These are phyloP conservation scores for Onychomys leucogaster DNA, from an alignment of 2,797 vertebrate genomes.

Conservation along the genomic window DNA sequence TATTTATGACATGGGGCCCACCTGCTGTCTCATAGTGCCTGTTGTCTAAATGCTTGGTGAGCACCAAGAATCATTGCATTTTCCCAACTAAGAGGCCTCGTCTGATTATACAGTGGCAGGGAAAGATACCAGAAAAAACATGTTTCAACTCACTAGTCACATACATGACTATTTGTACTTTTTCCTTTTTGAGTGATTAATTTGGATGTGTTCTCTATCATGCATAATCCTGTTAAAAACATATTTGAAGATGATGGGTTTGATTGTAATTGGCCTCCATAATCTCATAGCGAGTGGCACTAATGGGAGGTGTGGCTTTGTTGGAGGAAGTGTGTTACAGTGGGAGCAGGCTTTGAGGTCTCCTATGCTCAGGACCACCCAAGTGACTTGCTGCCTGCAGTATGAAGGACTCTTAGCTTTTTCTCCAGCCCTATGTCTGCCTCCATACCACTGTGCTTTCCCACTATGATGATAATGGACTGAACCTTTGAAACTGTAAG, in stretches of 20 bases:
- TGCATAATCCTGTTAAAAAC: neutral
- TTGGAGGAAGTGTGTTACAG: neutral
- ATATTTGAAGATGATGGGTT: conserved; percentile 19
- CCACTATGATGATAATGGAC: neutral
- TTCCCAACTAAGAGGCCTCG: neutral
- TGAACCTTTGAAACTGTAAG: neutral
- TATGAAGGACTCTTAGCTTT: neutral
- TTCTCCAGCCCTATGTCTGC: neutral
- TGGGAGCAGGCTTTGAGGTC: neutral
- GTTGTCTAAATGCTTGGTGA: conserved; percentile 22
- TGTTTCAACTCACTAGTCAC: neutral
- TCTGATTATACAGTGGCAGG: neutral
- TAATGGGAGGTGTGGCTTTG: neutral
- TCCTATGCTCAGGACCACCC: neutral
- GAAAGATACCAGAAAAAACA: neutral
- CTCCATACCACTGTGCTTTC: neutral
- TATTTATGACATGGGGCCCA: neutral
- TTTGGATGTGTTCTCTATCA: neutral
- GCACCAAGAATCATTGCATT: neutral
- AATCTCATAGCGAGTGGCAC: neutral
- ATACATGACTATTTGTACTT: neutral
- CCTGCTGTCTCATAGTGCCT: neutral
- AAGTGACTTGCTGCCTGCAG: neutral
- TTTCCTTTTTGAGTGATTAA: neutral
- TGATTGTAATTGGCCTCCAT: neutral